These are phyloP conservation scores for Pollachius pollachius DNA, from an alignment of 2,113 vertebrate species.

Conservation along the genomic window DNA sequence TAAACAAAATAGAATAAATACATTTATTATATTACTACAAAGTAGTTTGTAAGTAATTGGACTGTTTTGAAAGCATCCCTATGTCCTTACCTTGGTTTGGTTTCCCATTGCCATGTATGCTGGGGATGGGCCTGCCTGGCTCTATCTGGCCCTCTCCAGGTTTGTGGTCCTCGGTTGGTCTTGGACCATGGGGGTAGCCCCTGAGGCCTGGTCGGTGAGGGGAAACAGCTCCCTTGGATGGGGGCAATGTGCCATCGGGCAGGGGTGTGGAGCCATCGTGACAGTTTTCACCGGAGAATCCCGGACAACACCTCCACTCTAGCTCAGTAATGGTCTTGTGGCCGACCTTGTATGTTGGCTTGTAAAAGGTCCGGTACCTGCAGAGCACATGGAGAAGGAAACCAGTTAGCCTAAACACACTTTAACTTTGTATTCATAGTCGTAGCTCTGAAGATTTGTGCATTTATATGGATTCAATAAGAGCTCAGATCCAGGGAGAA, in stretches of 20 bases:
- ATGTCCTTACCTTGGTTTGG: conserved; percentile 74
- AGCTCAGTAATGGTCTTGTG: conserved; percentile 91
- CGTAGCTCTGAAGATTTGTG: too few relatives aligned
- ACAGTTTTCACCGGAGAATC: conserved; percentile 86
- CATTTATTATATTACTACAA: too few relatives aligned
- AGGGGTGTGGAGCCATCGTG: conserved; percentile 77
- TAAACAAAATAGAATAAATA: too few relatives aligned
- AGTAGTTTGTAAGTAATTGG: too few relatives aligned
- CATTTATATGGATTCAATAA: too few relatives aligned
- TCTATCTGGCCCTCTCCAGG: conserved; percentile 63
- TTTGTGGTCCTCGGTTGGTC: conserved; percentile 51
- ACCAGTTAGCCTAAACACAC: too few relatives aligned
- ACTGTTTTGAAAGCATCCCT: not conserved
- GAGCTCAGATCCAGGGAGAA: not conserved
- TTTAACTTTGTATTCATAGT: too few relatives aligned
- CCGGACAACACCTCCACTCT: conserved; percentile 94
- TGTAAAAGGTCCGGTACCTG: conserved; percentile 91
- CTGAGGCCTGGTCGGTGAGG: conserved; percentile 74
- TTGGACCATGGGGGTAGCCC: conserved; percentile 66
- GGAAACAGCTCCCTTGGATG: conserved; percentile 71
- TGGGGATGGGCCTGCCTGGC: conserved; percentile 72
- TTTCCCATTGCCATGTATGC: conserved; percentile 73
- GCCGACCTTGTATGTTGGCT: conserved; percentile 91
- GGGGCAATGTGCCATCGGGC: conserved; percentile 70
- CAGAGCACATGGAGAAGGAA: not conserved